Evolutionary conservation across 2,797 vertebrate genomes (phyloP).

Genomic region (Delichon dasypus): DNA sequence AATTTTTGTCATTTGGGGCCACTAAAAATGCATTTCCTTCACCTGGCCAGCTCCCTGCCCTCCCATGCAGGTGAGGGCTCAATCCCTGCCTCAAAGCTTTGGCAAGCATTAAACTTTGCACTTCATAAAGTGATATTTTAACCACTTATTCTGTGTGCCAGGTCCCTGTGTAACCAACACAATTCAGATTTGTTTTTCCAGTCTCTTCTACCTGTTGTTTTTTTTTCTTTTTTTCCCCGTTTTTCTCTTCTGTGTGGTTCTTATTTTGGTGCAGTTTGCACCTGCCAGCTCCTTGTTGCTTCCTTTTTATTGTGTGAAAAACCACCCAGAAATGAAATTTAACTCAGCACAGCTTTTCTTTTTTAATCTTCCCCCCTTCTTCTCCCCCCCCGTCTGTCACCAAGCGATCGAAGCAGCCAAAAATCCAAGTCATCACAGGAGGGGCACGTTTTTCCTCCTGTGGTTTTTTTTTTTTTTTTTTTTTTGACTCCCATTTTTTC

Average conservation of each 20-base stretch:
- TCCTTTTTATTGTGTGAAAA: slow-evolving; percentile 13
- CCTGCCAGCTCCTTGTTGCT: not conserved
- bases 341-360: not conserved
- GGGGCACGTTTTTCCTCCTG: not conserved
- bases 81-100: not conserved
- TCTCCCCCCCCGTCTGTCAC: not conserved
- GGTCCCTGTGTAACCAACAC: not conserved
- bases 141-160: not conserved
- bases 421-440: slow-evolving; percentile 26
- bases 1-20: not conserved
- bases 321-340: not conserved
- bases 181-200: not conserved
- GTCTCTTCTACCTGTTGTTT: not conserved
- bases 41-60: not conserved
- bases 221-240: too few species aligned
- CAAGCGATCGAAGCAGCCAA: not conserved
- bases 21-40: not conserved
- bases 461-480: too few species aligned
- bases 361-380: not conserved
- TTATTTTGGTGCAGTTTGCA: not conserved
- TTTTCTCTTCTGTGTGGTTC: not conserved
- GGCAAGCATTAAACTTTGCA: not conserved
- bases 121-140: not conserved
- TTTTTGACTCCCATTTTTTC: not conserved
- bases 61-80: not conserved